Evolutionary conservation across 2,113 vertebrate genomes (phyloP).

Genomic region (Pagrus major): DNA sequence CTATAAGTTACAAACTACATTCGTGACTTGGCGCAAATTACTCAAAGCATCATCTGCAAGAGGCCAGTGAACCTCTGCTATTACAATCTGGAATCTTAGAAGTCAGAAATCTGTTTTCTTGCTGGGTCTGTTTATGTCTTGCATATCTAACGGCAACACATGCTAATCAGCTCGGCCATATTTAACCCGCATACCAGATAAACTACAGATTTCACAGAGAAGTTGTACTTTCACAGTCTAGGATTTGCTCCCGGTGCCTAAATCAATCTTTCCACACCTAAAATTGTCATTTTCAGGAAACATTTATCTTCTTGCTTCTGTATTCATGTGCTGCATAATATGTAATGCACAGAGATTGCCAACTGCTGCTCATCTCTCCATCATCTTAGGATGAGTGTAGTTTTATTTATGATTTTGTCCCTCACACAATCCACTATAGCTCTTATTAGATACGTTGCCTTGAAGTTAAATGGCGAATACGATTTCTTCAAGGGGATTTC

Average conservation of each 20-base stretch:
- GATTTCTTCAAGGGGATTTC: background rate
- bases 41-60: background rate
- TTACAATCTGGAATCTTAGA: background rate
- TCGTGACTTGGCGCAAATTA: background rate
- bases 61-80: background rate
- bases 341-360: background rate
- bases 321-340: background rate
- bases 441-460: background rate
- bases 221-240: background rate
- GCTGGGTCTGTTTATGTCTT: background rate
- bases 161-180: constrained; percentile 38
- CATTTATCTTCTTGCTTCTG: background rate
- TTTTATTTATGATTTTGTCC: background rate
- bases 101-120: constrained; percentile 29
- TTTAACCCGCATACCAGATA: constrained; percentile 33
- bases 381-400: background rate
- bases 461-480: constrained; percentile 3
- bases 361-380: constrained; percentile 4
- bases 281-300: background rate
- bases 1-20: background rate
- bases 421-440: background rate
- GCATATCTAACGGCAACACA: constrained; percentile 57
- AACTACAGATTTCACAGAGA: background rate
- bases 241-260: background rate
- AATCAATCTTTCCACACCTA: background rate